Evolutionary conservation across 2,113 vertebrate genomes (phyloP).

Genomic region (Phalacrocorax carbo): DNA sequence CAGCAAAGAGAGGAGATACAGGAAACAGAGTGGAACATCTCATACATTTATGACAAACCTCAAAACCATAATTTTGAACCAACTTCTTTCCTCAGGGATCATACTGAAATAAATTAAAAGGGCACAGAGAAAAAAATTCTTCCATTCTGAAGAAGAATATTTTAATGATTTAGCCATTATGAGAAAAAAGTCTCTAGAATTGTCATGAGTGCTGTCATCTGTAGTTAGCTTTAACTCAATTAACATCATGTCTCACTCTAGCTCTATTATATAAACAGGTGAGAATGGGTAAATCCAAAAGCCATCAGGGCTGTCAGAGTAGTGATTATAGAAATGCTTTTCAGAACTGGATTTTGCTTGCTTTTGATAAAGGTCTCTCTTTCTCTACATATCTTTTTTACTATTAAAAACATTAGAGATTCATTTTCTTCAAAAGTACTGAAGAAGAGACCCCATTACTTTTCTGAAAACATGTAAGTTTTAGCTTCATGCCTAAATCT

Average conservation of each 20-base stretch:
- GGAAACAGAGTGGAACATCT: background rate
- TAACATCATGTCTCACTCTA: background rate
- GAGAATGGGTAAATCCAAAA: background rate
- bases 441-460: background rate
- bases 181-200: background rate
- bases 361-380: background rate
- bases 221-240: background rate
- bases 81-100: background rate
- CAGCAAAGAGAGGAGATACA: background rate
- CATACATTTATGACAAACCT: background rate
- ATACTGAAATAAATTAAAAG: background rate
- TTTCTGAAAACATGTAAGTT: background rate
- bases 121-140: rapidly evolving
- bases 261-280: background rate
- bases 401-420: background rate
- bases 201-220: background rate
- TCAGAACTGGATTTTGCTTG: background rate
- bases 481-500: background rate
- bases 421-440: background rate
- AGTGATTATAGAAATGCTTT: background rate
- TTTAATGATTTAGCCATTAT: background rate
- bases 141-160: background rate
- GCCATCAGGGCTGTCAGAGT: background rate
- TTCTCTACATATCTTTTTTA: background rate
- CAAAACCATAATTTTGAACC: background rate